Percentiles rank a stretch among this genome's conserved stretches.
These are phyloP conservation scores for Oenanthe melanoleuca DNA, from an alignment of 2,113 vertebrate genomes.

Conservation along the genomic window DNA sequence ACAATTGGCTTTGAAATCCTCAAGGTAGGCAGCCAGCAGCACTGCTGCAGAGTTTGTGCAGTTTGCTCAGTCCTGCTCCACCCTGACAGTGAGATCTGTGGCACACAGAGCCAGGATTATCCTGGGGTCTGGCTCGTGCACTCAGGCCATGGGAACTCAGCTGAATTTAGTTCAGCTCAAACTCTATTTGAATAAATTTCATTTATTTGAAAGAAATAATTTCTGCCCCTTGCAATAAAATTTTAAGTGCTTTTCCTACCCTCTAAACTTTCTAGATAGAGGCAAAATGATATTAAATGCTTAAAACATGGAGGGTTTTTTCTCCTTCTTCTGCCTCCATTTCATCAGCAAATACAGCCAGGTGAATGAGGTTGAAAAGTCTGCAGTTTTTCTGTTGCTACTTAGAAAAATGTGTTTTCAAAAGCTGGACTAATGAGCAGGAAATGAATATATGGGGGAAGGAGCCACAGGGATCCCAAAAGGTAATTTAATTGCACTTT, in stretches of 20 bases:
- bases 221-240: background rate
- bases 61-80: background rate
- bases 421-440: background rate
- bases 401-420: background rate
- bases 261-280: background rate
- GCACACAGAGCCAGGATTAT: background rate
- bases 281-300: background rate
- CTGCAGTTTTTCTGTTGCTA: background rate
- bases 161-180: background rate
- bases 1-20: constrained; percentile 87
- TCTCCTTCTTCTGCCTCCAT: background rate
- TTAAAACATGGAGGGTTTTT: background rate
- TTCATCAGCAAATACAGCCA: background rate
- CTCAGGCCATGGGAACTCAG: background rate
- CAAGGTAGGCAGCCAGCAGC: constrained; percentile 76
- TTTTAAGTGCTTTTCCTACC: background rate
- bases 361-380: background rate
- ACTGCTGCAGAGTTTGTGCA: background rate
- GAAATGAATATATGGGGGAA: background rate
- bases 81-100: background rate
- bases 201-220: background rate
- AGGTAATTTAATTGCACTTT: background rate
- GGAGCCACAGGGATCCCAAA: background rate
- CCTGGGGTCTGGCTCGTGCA: background rate
- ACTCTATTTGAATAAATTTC: background rate